Evolutionary conservation across 1,140 invertebrate genomes (phyloP).

Genomic region (Bemisia tabaci): DNA sequence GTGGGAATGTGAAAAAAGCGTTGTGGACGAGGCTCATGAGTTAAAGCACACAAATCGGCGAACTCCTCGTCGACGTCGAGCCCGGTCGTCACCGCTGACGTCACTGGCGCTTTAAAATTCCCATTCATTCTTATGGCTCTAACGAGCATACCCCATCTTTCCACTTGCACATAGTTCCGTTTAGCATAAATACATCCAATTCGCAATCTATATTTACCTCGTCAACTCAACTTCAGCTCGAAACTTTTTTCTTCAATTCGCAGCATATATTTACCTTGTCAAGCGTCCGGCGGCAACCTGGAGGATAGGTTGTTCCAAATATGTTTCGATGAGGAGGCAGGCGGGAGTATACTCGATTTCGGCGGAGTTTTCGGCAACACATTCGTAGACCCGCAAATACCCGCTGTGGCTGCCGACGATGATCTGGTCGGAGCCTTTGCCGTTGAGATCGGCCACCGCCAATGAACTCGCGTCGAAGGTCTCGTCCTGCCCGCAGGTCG

Average conservation of each 20-base stretch:
- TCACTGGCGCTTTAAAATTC: too few species aligned
- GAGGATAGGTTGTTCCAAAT: conserved; percentile 48
- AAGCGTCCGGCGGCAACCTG: conserved; percentile 55
- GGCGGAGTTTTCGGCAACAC: conserved; percentile 32
- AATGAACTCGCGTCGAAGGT: conserved; percentile 46
- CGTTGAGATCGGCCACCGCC: conserved; percentile 46
- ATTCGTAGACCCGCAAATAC: conserved; percentile 47
- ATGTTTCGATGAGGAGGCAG: conserved; percentile 54
- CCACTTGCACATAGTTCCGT: too few species aligned
- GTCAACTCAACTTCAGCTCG: too few species aligned
- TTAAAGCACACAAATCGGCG: too few species aligned
- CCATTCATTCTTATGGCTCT: too few species aligned
- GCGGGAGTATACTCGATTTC: conserved; percentile 41
- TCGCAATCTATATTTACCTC: too few species aligned
- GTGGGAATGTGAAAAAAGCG: too few species aligned
- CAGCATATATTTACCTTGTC: conserved; percentile 45
- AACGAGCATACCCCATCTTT: too few species aligned
- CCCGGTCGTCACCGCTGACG: too few species aligned
- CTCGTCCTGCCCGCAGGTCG: conserved; percentile 44
- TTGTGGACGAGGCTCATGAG: too few species aligned
- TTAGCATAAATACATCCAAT: too few species aligned
- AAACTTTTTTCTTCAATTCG: conserved; percentile 3
- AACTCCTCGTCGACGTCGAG: too few species aligned
- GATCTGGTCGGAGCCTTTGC: conserved; percentile 44
- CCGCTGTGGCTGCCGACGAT: conserved; percentile 55